A percentile compares a stretch with the other conserved stretches of the same genome.
Conservation (phyloP, 2,888 invertebrate genomes). For the Ctenicera cuprea region DNA sequence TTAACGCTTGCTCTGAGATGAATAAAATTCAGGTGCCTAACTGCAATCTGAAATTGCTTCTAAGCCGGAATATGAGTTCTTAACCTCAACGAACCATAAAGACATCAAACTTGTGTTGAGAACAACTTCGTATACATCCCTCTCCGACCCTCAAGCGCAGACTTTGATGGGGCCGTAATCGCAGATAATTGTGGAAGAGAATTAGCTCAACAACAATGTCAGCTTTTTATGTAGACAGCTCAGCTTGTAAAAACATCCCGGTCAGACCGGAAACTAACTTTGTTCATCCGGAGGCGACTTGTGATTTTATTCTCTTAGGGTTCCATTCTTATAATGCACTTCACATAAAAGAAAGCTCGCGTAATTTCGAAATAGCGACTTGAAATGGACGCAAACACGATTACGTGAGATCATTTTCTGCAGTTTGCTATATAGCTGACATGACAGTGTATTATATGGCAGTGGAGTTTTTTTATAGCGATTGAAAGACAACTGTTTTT, state of each 20-base stretch:
- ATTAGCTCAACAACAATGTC: constrained; percentile 71
- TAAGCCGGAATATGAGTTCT: constrained; percentile 53
- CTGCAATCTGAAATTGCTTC: constrained; percentile 44
- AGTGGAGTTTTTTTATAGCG: constrained; percentile 63
- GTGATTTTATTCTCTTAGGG: constrained; percentile 64
- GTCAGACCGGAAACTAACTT: constrained; percentile 68
- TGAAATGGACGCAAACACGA: constrained; percentile 38
- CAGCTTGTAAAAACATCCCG: constrained; percentile 67
- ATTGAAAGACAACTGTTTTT: constrained; percentile 67
- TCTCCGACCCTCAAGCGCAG: constrained; percentile 59
- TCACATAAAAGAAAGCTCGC: constrained; percentile 50
- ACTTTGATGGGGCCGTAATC: constrained; percentile 72
- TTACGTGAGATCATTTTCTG: constrained; percentile 52
- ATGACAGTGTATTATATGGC: constrained; percentile 64
- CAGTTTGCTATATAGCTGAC: constrained; percentile 57
- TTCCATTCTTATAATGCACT: constrained; percentile 51
- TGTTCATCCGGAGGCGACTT: constrained; percentile 64
- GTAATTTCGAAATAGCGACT: constrained; percentile 44
- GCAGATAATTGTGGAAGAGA: constrained; percentile 70
- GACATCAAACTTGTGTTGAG: constrained; percentile 66
- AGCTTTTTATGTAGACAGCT: constrained; percentile 69
- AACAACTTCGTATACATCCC: constrained; percentile 55
- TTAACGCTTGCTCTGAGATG: too few relatives aligned
- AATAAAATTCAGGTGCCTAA: neutral
- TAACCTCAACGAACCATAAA: constrained; percentile 66